Conservation (phyloP, 2,888 invertebrate genomes). For the Keiferia lycopersicella region DNA sequence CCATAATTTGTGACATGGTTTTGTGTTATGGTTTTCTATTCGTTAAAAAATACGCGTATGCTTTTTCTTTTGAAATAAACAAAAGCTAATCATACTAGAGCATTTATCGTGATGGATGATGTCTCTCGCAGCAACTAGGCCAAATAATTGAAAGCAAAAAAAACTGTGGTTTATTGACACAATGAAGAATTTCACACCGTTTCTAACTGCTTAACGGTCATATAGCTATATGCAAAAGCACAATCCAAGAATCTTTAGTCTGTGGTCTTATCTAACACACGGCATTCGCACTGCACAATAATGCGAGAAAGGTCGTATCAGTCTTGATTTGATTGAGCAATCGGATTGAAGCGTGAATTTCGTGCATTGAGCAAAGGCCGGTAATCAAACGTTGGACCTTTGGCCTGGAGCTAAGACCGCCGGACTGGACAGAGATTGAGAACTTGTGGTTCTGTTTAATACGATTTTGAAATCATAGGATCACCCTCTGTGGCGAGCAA, state of each 20-base stretch:
- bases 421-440: constrained; percentile 39
- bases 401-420: constrained; percentile 43
- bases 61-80: no score
- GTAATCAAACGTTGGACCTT: constrained; percentile 48
- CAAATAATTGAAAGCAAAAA: no score
- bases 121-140: no score
- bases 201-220: no score
- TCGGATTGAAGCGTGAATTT: constrained; percentile 62
- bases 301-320: constrained; percentile 50
- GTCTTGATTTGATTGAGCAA: constrained; percentile 56
- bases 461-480: not conserved
- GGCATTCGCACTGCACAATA: constrained; percentile 38
- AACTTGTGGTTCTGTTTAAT: not conserved
- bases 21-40: no score
- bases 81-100: no score
- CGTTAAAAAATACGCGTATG: no score
- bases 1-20: no score
- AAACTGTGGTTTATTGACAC: no score
- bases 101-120: no score
- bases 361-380: constrained; percentile 60
- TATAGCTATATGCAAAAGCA: not conserved
- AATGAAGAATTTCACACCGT: no score
- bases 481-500: no score
- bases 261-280: constrained; percentile 21
- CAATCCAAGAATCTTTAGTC: not conserved